phyloP scores from a whole-genome alignment of 2,888 invertebrate species.

The Dugesia japonica region DNA sequence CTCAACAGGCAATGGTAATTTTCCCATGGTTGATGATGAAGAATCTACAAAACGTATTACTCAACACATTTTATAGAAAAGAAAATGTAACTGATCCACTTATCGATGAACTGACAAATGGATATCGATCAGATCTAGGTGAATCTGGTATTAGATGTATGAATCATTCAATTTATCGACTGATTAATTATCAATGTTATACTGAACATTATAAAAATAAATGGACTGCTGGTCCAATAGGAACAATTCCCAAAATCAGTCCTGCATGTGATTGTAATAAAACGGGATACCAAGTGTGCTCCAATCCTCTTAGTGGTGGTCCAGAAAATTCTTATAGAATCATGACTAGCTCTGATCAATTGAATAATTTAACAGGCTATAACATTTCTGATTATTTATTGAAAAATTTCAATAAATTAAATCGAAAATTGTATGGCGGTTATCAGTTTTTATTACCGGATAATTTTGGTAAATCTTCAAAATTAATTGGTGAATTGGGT shows the following conservation, averaged over 20 bases:
- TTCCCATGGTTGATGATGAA: slow-evolving; percentile 45
- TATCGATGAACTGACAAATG: neutral
- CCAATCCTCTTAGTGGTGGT: slow-evolving; percentile 40
- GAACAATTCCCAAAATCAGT: neutral
- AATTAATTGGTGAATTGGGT: too few species aligned
- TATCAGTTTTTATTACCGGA: too few species aligned
- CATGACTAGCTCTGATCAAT: slow-evolving; percentile 47
- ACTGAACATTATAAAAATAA: neutral
- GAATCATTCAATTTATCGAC: slow-evolving; percentile 16
- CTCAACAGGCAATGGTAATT: slow-evolving; percentile 48
- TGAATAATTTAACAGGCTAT: slow-evolving; percentile 49
- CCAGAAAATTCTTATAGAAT: slow-evolving; percentile 42
- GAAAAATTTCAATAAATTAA: too few species aligned
- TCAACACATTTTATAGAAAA: slow-evolving; percentile 13
- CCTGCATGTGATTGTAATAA: slow-evolving; percentile 30
- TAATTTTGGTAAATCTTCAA: too few species aligned
- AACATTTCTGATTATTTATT: slow-evolving; percentile 46
- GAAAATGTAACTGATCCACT: neutral
- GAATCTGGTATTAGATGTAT: slow-evolving; percentile 22
- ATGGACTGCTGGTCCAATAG: neutral
- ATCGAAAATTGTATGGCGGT: too few species aligned
- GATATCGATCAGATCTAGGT: neutral
- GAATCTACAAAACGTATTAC: slow-evolving; percentile 37
- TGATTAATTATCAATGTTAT: neutral
- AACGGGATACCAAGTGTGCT: slow-evolving; percentile 22